Evolutionary conservation across 2,797 vertebrate species (phyloP), one percentile per base, ranked within the genome.

Genomic region (Schizopygopsis pylzovi): DNA sequence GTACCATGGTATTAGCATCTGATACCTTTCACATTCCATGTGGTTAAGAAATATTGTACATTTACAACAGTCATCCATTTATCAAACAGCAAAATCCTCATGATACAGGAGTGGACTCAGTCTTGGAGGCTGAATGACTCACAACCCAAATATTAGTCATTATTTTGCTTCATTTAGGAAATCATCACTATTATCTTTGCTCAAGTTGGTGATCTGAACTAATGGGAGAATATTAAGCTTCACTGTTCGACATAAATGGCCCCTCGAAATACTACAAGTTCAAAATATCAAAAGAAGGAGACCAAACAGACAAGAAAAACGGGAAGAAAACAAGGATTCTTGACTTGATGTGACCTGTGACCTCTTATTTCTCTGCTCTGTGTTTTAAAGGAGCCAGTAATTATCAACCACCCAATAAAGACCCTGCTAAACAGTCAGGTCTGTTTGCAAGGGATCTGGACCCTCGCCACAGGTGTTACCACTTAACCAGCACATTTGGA

Each of bases 391-490:
- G 61, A 86, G 33, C 68, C 83, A 73, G 25, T 85, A 71, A 84
- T 90, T 86, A 87, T 84, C 83, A 82, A 39, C 33, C 18, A 84
- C 71, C 61, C 22, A 82, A 82, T 88, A 87, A 85, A 88, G 63
- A 70, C 65, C 39, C 12, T 11, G 77, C 81, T 56, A 81, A 79
- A 65, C 54, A 10, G 28, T 80, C 28, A 28, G 70, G 41, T 72
- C 15, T 76, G 83, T 81, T 90, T 87, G 61, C 20, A n/a, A 65
- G 59, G 20, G 16, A 37, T 52, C 65, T 9, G 15, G 52, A 25
- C 82, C 75, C 72, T 85, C 28, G 4, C 12, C 37, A 72, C 87
- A 87, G 52, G 52, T 88, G 87, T 67, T 90, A 28, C 52, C 54
- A 80, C 52, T 89, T 83, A 89, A 75, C 75, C 61, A 47, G 49